phyloP scores from a whole-genome alignment of 2,888 invertebrate genomes.

The Cremastinae sp. region DNA sequence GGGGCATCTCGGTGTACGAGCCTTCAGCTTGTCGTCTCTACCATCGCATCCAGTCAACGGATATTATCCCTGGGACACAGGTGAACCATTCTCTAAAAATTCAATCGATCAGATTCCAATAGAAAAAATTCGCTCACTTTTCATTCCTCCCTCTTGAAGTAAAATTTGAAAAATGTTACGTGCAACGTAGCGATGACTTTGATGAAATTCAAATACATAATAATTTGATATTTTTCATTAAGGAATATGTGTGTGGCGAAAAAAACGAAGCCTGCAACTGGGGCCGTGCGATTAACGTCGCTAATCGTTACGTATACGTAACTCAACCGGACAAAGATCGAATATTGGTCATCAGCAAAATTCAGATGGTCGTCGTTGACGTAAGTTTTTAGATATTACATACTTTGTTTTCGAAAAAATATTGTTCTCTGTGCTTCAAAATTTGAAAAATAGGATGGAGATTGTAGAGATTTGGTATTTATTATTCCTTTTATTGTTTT shows the following conservation, averaged over 20 bases:
- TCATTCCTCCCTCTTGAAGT: not conserved
- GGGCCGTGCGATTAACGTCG: constrained; percentile 87
- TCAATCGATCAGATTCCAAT: constrained; percentile 35
- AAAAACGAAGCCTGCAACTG: constrained; percentile 86
- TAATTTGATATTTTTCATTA: constrained; percentile 48
- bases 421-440: no score
- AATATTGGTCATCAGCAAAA: constrained; percentile 86
- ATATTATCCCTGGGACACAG: constrained; percentile 87
- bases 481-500: no score
- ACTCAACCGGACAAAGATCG: constrained; percentile 87
- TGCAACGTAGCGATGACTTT: no score
- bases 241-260: constrained; percentile 88
- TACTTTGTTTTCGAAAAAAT: no score
- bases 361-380: constrained; percentile 87
- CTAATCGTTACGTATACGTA: constrained; percentile 87
- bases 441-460: no score
- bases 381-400: constrained; percentile 80
- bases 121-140: not conserved
- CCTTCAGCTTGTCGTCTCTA: constrained; percentile 86
- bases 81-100: constrained; percentile 71
- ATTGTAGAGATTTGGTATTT: no score
- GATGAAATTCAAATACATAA: not conserved
- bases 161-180: constrained; percentile 8
- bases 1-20: constrained; percentile 88
- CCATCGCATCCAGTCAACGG: constrained; percentile 86